These are phyloP conservation scores for Corynorhinus townsendii DNA, from an alignment of 2,113 vertebrate species.

Conservation along the genomic window DNA sequence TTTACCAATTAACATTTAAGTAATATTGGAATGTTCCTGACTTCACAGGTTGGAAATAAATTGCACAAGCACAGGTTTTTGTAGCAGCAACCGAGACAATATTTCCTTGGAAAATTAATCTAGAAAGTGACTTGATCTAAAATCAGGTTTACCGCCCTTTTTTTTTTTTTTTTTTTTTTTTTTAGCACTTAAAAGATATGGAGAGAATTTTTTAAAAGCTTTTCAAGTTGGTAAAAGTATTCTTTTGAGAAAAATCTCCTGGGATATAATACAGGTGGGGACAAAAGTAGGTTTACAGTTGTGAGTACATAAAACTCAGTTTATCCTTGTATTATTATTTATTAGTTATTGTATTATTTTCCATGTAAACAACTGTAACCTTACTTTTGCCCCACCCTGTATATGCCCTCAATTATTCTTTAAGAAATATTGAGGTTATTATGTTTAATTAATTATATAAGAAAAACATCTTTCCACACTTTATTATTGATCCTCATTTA, in stretches of 20 bases:
- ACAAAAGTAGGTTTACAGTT: neutral
- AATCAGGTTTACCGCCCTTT: neutral
- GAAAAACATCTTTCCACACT: neutral
- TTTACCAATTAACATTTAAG: neutral
- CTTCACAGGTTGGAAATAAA: neutral
- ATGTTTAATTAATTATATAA: slow-evolving; percentile 12
- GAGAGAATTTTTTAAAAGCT: neutral
- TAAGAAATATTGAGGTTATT: neutral
- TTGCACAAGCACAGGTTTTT: neutral
- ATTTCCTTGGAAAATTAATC: slow-evolving; percentile 24
- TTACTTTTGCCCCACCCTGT: neutral
- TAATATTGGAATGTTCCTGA: neutral
- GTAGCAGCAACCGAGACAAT: neutral
- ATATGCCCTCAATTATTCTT: neutral
- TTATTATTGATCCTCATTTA: neutral
- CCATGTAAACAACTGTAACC: neutral
- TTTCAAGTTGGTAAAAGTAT: neutral
- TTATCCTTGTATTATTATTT: neutral
- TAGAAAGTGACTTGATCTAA: neutral
- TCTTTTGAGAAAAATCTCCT: neutral
- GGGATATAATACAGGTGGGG: neutral
- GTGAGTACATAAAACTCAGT: neutral
- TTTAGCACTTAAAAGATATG: slow-evolving; percentile 25
- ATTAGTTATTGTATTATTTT: neutral
- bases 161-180: neutral